These are phyloP conservation scores for Ursus arctos DNA, from an alignment of 2,113 vertebrate species.

Conservation along the genomic window DNA sequence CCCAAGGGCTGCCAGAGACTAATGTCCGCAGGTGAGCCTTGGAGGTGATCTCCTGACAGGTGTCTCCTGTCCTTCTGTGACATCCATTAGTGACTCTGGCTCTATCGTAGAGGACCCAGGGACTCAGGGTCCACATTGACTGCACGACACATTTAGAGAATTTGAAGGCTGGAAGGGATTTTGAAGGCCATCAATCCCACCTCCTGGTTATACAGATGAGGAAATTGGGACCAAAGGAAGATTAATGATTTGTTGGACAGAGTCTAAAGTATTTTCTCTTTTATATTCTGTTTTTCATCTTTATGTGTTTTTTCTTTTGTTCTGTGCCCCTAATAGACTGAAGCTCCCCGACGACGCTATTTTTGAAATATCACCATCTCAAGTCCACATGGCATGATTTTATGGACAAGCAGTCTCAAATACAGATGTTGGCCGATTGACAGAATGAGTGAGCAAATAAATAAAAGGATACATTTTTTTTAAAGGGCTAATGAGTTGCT, in stretches of 20 bases:
- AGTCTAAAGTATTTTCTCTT: slow-evolving; percentile 24
- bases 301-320: not conserved
- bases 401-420: not conserved
- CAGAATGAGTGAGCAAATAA: not conserved
- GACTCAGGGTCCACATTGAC: not conserved
- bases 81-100: not conserved
- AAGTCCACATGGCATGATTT: not conserved
- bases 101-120: not conserved
- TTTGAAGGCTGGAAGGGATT: not conserved
- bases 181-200: not conserved
- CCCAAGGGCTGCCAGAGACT: not conserved
- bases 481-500: not conserved
- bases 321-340: not conserved
- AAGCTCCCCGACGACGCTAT: not conserved
- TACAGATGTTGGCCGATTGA: not conserved
- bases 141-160: not conserved
- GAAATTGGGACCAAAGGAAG: not conserved
- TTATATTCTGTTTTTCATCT: not conserved
- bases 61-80: not conserved
- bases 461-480: not conserved
- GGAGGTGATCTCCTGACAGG: not conserved
- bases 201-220: not conserved
- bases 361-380: not conserved
- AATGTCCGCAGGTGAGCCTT: not conserved
- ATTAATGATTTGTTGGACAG: slow-evolving; percentile 39